Base-by-base conservation (phyloP, 2,888 invertebrate species). In the Pyrocoelia pectoralis region DNA sequence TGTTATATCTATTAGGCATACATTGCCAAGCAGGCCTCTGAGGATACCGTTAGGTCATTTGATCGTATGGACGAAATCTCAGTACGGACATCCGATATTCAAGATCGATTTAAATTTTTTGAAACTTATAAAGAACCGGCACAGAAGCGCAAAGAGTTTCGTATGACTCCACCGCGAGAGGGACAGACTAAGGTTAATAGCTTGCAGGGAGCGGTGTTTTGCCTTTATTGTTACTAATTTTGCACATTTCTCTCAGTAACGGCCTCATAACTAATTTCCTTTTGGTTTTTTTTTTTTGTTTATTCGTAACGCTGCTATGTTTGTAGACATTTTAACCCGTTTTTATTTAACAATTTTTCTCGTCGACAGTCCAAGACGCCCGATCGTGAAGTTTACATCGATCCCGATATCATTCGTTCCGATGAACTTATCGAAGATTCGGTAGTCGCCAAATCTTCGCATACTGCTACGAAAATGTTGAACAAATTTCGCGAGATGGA, bases 401-500 rank as follows among this genome's bases (percentile, higher is more conserved):
- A 92, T 80, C 90, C 92, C 4, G 86, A 87, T 62, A 88, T 93
- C 29, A 88, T 89, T 1, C 86, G 92, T 56, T 80, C 85, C 18
- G 89, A 86, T 51, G 87, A 87, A 71, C 78, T 79, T 48, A 76
- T 82, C 2, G 87, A 87, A 46, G 84, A 85, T 69, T 81, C 82
- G 0, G 80, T 81, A 4, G 79, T 83, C 9, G 83, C 85, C 4
- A 86, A 87, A 62, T 79, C 85, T 61, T 80, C 87, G 0, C 90
- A 90, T 77, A 94, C 94, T 0, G 92, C 96, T 10, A 89, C 91
- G 43, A 89, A 92, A 75, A 95, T 97, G 92, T 86, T 96, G 70
- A 88, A 86, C 74, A 92, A 95, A 72, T 97, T 97, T 86, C 86
- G 95, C 1, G 91, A 94, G 83, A 88, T 97, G 86, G 96, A 96